Evolutionary conservation across 2,113 vertebrate species (phyloP).

Genomic region (Suricata suricatta): DNA sequence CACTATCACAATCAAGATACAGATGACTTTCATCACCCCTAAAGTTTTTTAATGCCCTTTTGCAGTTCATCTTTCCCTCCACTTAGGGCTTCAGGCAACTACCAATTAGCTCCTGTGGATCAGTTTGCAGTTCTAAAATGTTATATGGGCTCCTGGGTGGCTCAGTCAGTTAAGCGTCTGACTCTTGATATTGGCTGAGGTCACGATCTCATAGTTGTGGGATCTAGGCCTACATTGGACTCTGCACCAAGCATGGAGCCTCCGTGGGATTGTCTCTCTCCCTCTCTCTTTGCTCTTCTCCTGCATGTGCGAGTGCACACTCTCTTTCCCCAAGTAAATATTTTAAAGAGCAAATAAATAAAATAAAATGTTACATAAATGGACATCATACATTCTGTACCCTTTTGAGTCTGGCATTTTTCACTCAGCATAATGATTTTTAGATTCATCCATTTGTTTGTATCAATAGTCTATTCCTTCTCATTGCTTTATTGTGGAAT

Average conservation of each 20-base stretch:
- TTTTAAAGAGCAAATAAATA: neutral
- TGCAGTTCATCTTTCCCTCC: neutral
- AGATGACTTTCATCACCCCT: neutral
- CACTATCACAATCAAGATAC: neutral
- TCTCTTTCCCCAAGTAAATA: neutral
- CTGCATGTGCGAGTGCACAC: neutral
- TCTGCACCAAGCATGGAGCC: neutral
- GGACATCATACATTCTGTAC: neutral
- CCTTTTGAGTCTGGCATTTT: constrained; percentile 9
- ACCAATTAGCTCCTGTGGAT: neutral
- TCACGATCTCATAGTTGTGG: neutral
- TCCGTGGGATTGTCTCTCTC: neutral
- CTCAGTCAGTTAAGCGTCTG: neutral
- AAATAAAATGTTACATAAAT: neutral
- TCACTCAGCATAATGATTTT: constrained; percentile 10
- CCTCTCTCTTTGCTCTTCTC: neutral
- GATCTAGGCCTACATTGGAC: neutral
- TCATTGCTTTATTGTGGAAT: neutral
- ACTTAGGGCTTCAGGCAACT: neutral
- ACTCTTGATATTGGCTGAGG: neutral
- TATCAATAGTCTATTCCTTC: neutral
- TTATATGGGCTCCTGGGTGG: neutral
- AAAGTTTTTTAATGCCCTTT: neutral
- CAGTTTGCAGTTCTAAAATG: neutral
- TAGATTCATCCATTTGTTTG: neutral